Percentiles rank a stretch among this genome's conserved stretches.
Evolutionary conservation across 1,140 invertebrate species (phyloP).

Genomic region (Drosophila lacertosa): DNA sequence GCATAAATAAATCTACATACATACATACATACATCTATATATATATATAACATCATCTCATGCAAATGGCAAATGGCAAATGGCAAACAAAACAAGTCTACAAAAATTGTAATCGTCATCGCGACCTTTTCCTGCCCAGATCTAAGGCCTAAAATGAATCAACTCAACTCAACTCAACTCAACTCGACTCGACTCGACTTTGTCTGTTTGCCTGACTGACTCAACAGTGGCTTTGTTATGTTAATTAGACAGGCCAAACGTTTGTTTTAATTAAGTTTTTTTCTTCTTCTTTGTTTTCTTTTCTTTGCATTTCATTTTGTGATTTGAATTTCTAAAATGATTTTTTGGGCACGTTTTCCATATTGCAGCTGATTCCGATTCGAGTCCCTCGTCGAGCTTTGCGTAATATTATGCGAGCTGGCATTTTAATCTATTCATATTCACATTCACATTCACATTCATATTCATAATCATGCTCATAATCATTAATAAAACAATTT

Average conservation of each 20-base stretch:
- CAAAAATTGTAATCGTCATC: slow-evolving; percentile 4
- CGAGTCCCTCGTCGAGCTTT: background rate
- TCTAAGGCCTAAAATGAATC: slow-evolving; percentile 48
- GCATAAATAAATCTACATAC: slow-evolving; percentile 68
- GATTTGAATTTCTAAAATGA: slow-evolving; percentile 68
- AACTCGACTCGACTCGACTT: slow-evolving; percentile 28
- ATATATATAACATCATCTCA: slow-evolving; percentile 45
- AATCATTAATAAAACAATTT: slow-evolving; percentile 77
- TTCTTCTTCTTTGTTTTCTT: slow-evolving; percentile 7
- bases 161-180: slow-evolving; percentile 29
- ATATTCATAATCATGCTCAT: slow-evolving; percentile 70
- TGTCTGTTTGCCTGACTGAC: slow-evolving; percentile 48
- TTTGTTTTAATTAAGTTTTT: slow-evolving; percentile 77
- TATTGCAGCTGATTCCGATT: slow-evolving; percentile 23
- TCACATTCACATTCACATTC: slow-evolving; percentile 66
- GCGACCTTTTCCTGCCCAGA: slow-evolving; percentile 45
- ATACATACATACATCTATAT: slow-evolving; percentile 66
- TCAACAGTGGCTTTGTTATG: slow-evolving; percentile 73
- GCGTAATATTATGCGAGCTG: slow-evolving; percentile 27
- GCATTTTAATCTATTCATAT: slow-evolving; percentile 62
- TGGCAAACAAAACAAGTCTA: slow-evolving; percentile 49
- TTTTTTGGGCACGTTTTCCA: slow-evolving; percentile 46
- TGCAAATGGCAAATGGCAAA: slow-evolving; percentile 62
- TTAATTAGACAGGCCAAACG: slow-evolving; percentile 72
- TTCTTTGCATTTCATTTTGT: slow-evolving; percentile 32